Evolutionary conservation across 2,113 vertebrate genomes (phyloP).

Genomic region (Xenopus borealis): DNA sequence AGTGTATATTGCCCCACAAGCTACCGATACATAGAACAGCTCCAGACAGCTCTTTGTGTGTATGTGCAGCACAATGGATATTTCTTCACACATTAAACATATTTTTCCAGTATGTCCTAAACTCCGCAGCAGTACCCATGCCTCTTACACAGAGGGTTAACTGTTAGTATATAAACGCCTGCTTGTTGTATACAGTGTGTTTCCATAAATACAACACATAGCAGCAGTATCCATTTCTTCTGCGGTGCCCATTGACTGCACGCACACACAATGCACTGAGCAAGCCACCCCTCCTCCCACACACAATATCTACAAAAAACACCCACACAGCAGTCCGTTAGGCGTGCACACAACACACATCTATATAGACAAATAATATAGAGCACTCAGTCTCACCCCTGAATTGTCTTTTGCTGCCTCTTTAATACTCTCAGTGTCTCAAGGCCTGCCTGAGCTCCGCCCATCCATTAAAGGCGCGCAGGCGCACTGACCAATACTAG

Average conservation of each 20-base stretch:
- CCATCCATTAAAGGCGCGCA: slow-evolving; percentile 20
- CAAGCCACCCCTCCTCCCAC: neutral
- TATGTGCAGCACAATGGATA: too few relatives aligned
- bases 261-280: neutral
- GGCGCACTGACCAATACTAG: neutral
- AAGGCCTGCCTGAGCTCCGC: slow-evolving; percentile 38
- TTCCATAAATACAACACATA: too few relatives aligned
- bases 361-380: neutral
- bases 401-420: slow-evolving; percentile 36
- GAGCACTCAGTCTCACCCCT: slow-evolving; percentile 30
- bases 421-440: slow-evolving; percentile 41
- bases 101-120: too few relatives aligned
- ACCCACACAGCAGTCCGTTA: neutral
- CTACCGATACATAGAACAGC: too few relatives aligned
- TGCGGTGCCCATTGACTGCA: neutral
- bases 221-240: neutral
- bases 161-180: too few relatives aligned
- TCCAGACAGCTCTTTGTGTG: too few relatives aligned
- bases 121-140: too few relatives aligned
- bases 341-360: neutral
- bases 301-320: neutral
- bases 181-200: too few relatives aligned
- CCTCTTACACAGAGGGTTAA: too few relatives aligned
- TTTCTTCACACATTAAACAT: too few relatives aligned
- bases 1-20: too few relatives aligned